phyloP scores from a whole-genome alignment of 2,888 invertebrate genomes.

The Cistogaster globosa region DNA sequence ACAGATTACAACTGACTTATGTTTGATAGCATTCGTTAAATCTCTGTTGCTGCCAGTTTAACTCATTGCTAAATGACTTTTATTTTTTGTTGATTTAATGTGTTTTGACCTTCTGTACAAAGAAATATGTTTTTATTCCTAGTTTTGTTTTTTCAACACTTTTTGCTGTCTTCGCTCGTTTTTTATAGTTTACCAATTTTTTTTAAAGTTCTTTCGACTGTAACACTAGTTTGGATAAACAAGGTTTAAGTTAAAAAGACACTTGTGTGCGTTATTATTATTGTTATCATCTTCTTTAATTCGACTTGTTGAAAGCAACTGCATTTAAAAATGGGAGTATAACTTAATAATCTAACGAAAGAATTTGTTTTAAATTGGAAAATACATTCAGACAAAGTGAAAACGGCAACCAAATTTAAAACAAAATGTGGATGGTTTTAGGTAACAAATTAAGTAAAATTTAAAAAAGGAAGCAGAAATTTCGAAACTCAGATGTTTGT shows the following conservation, averaged over 20 bases:
- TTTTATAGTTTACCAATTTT: slow-evolving; percentile 11
- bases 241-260: slow-evolving; percentile 47
- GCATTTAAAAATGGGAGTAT: slow-evolving; percentile 22
- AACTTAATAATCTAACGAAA: slow-evolving; percentile 33
- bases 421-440: background rate
- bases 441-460: background rate
- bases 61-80: no score
- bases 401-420: background rate
- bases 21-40: no score
- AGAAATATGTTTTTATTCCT: background rate
- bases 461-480: background rate
- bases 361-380: slow-evolving; percentile 12
- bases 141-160: background rate
- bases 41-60: no score
- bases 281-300: slow-evolving; percentile 12
- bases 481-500: background rate
- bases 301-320: slow-evolving; percentile 11
- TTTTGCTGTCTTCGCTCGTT: background rate
- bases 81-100: background rate
- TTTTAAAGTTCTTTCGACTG: slow-evolving; percentile 20
- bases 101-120: slow-evolving; percentile 27
- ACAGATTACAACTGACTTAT: no score
- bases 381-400: slow-evolving; percentile 1
- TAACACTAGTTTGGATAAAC: slow-evolving; percentile 40
- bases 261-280: slow-evolving; percentile 2